phyloP scores from a whole-genome alignment of 2,888 invertebrate species.

The Conops quadrifasciatus region DNA sequence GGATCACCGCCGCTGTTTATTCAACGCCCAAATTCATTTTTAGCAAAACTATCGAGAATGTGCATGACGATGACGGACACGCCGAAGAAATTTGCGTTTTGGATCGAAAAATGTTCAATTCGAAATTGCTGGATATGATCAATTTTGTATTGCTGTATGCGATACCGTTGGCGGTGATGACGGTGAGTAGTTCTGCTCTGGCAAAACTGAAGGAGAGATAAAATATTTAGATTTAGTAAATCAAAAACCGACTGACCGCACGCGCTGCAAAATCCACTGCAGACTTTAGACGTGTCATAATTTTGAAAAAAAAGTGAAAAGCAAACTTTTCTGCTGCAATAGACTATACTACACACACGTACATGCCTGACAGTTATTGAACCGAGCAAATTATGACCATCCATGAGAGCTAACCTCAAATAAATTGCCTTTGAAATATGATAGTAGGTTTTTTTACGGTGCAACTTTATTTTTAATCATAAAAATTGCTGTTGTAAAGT shows the following conservation, averaged over 20 bases:
- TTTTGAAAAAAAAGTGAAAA: too few species aligned
- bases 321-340: too few species aligned
- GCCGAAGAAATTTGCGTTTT: constrained; percentile 73
- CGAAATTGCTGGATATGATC: constrained; percentile 79
- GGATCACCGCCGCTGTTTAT: constrained; percentile 83
- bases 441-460: too few species aligned
- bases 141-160: constrained; percentile 86
- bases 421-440: too few species aligned
- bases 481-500: constrained; percentile 1
- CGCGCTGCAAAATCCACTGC: too few species aligned
- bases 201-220: too few species aligned
- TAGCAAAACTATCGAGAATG: constrained; percentile 77
- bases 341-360: too few species aligned
- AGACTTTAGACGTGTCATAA: too few species aligned
- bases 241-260: neutral
- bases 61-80: constrained; percentile 62
- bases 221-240: too few species aligned
- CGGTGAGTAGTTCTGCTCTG: constrained; percentile 73
- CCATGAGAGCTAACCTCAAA: too few species aligned
- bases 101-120: constrained; percentile 80
- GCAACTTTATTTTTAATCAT: neutral
- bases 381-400: too few species aligned
- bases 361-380: too few species aligned
- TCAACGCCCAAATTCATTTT: constrained; percentile 86
- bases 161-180: constrained; percentile 82